Evolutionary conservation across 1,140 invertebrate genomes (phyloP), one percentile per base, ranked within the genome.

Genomic region (Archivesica marissinica): DNA sequence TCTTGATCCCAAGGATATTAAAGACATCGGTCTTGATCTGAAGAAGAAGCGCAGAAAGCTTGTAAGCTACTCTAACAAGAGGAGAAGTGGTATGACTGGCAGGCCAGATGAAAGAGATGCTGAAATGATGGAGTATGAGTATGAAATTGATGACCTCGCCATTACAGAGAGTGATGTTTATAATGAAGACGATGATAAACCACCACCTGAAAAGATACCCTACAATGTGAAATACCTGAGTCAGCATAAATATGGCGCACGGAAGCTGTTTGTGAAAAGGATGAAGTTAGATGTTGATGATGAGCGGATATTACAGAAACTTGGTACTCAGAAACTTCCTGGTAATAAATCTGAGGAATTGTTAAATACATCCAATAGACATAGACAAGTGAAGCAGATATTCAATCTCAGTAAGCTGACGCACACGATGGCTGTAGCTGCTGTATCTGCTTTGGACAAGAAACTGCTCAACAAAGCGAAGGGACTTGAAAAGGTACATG

Each of bases 41-140:
- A 89, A 89, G 54, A 90, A 90, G 85, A 89, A 89, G 66, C 72
- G 90, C 39, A 77, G 88, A 30, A 90, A 91, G 64, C 85, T 85
- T 28, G 79, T 89, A 15, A 85, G 74, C 52, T 87, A 85, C 56
- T 85, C 85, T 2, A 86, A 87, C 54, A 79, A 76, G 39, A 89
- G 84, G 61, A 70, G 81, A 33, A 78, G 61, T 50, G 52, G 56
- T 7, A 59, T 68, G 20, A 41, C 47, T 20, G 39, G 25, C 72
- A 85, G 47, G 86, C 68, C 15, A 76, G 72, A 56, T 44, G 86
- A 28, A 84, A 87, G 39, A 77, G 87, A 81, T 39, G 1, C 13
- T 61, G 76, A 78, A 64, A 33, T 39, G 25, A 56, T 72, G 28
- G 79, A 81, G 2, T 81, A 81, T 81, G 64, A 81, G 17, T 61